Conservation (phyloP, 1,140 invertebrate species). For the Dendrolimus punctatus region DNA sequence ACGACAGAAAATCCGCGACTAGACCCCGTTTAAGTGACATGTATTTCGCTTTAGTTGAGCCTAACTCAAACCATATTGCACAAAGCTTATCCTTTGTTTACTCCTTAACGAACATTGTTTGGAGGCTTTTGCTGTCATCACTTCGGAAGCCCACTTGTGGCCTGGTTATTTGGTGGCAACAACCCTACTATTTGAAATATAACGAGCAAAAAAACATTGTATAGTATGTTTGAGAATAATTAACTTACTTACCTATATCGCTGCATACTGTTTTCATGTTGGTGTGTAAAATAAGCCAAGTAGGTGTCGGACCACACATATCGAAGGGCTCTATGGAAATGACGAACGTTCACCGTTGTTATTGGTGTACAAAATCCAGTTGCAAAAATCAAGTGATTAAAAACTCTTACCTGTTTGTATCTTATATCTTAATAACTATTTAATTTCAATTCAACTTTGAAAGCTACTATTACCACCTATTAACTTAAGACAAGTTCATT, state of each 20-base stretch:
- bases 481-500: too few relatives aligned
- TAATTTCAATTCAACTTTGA: too few relatives aligned
- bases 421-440: too few relatives aligned
- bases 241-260: background rate
- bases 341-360: too few relatives aligned
- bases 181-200: background rate
- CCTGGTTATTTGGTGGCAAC: background rate
- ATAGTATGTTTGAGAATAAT: background rate
- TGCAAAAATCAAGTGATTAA: too few relatives aligned
- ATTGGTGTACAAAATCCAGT: too few relatives aligned
- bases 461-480: too few relatives aligned
- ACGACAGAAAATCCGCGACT: constrained; percentile 11
- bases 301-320: too few relatives aligned
- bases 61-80: constrained; percentile 16
- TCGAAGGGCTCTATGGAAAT: too few relatives aligned
- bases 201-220: background rate
- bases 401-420: too few relatives aligned
- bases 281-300: too few relatives aligned
- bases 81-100: constrained; percentile 18
- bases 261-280: too few relatives aligned
- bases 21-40: constrained; percentile 13
- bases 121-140: constrained; percentile 1
- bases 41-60: constrained; percentile 11
- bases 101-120: constrained; percentile 11
- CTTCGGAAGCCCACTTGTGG: constrained; percentile 1